phyloP scores from a whole-genome alignment of 2,113 vertebrate genomes.

The Thryonomys swinderianus region DNA sequence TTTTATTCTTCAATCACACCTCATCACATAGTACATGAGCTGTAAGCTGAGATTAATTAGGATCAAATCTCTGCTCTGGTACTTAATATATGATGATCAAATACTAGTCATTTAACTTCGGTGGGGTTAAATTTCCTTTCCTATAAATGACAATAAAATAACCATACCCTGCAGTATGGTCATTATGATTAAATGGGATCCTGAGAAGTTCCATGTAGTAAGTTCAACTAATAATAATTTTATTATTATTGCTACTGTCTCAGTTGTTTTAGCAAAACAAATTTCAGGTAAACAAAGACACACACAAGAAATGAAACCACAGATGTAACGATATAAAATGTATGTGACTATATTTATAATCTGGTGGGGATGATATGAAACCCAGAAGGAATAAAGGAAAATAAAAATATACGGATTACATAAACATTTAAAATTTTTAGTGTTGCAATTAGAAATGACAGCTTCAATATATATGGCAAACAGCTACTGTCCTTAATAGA shows the following conservation, averaged over 20 bases:
- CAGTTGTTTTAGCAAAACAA: constrained; percentile 14
- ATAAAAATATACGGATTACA: neutral
- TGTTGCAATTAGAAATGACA: neutral
- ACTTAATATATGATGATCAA: neutral
- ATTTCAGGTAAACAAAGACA: constrained; percentile 14
- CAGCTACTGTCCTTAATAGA: neutral
- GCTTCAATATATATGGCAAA: neutral
- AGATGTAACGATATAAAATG: neutral
- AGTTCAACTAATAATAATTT: neutral
- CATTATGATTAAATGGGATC: neutral
- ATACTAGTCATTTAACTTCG: neutral
- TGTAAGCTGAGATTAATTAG: neutral
- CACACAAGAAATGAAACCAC: neutral
- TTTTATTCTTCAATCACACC: neutral
- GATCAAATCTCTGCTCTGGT: neutral
- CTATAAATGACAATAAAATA: neutral
- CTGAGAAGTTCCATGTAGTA: neutral
- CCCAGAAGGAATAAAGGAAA: neutral
- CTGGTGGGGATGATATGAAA: neutral
- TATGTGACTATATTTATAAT: neutral
- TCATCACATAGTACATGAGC: neutral
- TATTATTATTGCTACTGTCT: neutral
- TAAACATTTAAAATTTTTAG: neutral
- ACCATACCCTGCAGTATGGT: neutral
- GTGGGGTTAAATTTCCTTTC: neutral